Percentiles rank a stretch among this genome's conserved stretches.
These are phyloP conservation scores for Electrophaes corylata DNA, from an alignment of 2,888 invertebrate genomes.

Conservation along the genomic window DNA sequence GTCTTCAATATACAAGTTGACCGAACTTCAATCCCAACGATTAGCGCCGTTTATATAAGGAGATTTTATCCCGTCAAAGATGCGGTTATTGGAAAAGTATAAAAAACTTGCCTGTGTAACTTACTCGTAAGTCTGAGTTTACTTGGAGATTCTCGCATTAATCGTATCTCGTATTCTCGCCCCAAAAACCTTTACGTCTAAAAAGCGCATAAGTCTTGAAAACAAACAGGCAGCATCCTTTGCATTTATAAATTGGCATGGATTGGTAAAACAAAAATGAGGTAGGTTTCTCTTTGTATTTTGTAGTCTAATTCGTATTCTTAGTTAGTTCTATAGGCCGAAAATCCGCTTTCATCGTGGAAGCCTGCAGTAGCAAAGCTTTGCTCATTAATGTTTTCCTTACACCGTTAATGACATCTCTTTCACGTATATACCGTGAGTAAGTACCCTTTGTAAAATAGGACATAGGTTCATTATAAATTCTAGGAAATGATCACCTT, in stretches of 20 bases:
- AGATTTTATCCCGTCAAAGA: too few species aligned
- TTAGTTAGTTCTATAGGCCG: background rate
- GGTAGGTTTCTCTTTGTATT: background rate
- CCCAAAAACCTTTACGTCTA: too few species aligned
- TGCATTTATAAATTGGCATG: background rate
- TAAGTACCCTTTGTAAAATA: slow-evolving; percentile 23
- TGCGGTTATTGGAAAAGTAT: too few species aligned
- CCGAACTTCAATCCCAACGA: too few species aligned
- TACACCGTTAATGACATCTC: slow-evolving; percentile 57
- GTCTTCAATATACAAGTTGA: too few species aligned
- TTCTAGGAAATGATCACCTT: background rate
- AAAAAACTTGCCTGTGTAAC: too few species aligned
- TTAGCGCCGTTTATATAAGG: too few species aligned
- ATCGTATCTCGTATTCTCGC: too few species aligned
- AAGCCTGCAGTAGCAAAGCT: slow-evolving; percentile 36
- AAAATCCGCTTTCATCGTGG: slow-evolving; percentile 5
- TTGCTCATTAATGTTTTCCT: slow-evolving; percentile 51
- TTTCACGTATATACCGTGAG: slow-evolving; percentile 47
- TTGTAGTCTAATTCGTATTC: background rate
- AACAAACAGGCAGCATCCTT: too few species aligned
- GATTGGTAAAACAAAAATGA: background rate
- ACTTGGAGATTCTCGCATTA: too few species aligned
- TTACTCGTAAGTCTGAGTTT: too few species aligned
- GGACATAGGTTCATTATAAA: slow-evolving; percentile 2
- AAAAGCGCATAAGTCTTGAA: too few species aligned